Base-by-base conservation (phyloP, 2,888 invertebrate genomes). In the Sclerodermus sp. region DNA sequence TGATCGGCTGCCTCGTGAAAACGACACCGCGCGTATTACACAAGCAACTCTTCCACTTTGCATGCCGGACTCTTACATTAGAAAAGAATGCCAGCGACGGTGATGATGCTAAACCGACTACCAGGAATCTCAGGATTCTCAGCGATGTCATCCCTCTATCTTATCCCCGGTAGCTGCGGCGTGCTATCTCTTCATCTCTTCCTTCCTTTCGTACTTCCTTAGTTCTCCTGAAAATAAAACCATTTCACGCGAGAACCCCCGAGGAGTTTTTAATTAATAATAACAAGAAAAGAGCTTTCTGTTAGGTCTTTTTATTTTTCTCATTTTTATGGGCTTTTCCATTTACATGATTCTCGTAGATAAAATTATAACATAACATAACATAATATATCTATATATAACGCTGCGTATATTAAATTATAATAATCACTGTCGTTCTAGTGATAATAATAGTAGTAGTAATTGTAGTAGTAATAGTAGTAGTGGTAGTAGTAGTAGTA, bases 291-390 rank as follows among this genome's bases (percentile, higher is more conserved):
- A n/a, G n/a, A n/a, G n/a, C n/a, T n/a, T n/a, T 38, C 15, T 14
- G 38, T 45, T 45, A 14, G 38, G 32, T 46, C 45, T 64, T 55
- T 51, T 51, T 29, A 31, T 42, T 51, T 47, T 42, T 54, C 52
- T 52, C 42, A 58, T 51, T 50, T 51, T 52, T 51, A 23, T 51
- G 23, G 45, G 54, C 41, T 32, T 45, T 51, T 51, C 50, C 62
- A 59, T 63, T 64, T 64, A 68, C 64, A 69, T n/a, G n/a, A 66
- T 60, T 71, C 57, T 64, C 58, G 60, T 67, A 68, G 67, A 69
- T 71, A 69, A 71, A 69, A 66, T 67, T 58, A 63, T 68, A 60
- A 67, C 52, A 49, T 57, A 61, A 70, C 60, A 42, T 66, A 70
- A 68, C 62, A 63, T n/a, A n/a, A n/a, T n/a, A n/a, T n/a, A n/a